Conservation (phyloP, 2,113 vertebrate species). For the Rhinopomastus cyanomelas region DNA sequence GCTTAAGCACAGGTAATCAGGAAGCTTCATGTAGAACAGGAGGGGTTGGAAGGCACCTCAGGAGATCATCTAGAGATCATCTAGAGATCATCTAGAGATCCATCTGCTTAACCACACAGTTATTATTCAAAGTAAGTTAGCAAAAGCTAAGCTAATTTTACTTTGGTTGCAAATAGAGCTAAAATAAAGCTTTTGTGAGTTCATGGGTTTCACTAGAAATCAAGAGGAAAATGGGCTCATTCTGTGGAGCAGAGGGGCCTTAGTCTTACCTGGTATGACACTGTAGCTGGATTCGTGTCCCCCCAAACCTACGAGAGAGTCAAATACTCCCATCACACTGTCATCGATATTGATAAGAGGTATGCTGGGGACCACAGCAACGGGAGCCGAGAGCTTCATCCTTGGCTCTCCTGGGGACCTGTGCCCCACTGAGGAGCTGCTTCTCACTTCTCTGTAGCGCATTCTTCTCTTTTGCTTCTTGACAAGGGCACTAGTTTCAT, state of each 20-base stretch:
- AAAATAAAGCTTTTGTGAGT: neutral
- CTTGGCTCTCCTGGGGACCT: neutral
- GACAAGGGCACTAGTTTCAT: slow-evolving; percentile 3
- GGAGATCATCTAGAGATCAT: too few relatives aligned
- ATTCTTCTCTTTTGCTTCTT: slow-evolving; percentile 56
- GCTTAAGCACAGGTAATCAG: neutral
- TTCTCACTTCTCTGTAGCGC: neutral
- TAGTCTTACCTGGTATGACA: slow-evolving; percentile 86
- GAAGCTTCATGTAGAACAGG: neutral
- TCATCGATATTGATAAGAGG: slow-evolving; percentile 65
- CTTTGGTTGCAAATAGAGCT: neutral
- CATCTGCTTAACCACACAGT: neutral
- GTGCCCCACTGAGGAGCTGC: neutral
- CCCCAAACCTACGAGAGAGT: slow-evolving; percentile 74
- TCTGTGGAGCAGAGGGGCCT: neutral
- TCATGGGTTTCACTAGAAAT: neutral
- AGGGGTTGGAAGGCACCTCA: too few relatives aligned
- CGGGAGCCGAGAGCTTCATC: neutral
- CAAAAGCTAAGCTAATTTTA: neutral
- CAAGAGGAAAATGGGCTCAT: neutral
- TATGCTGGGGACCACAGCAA: neutral
- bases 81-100: too few relatives aligned
- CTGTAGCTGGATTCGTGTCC: slow-evolving; percentile 82
- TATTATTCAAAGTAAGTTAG: neutral
- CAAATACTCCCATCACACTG: slow-evolving; percentile 60